Evolutionary conservation across 2,797 vertebrate genomes (phyloP), one percentile per base, ranked within the genome.

Genomic region (Rachycentron canadum): DNA sequence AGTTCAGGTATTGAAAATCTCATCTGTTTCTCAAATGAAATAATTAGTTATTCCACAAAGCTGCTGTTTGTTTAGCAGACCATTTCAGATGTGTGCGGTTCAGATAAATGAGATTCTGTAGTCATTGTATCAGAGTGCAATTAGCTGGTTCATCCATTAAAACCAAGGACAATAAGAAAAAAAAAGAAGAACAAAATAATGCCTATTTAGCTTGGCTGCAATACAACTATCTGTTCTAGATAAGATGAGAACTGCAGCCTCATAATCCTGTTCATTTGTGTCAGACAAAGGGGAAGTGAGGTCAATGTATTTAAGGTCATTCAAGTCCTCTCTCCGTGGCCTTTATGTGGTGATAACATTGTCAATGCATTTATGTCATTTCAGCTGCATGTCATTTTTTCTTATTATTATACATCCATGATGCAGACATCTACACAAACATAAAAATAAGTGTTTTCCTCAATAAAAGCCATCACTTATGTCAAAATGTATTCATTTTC

Each of bases 41-140:
- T 78, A 82, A 88, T 89, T 78, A 83, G 62, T 49, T 78, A 76
- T 86, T 89, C 71, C 61, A 72, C 21, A 72, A 70, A 79, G 71
- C 41, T 56, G 7, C 43, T 78, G 79, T 88, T 88, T 90, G 84
- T 86, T 86, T 53, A 86, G 79, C 53, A 26, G 82, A 88, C 67
- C 79, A 77, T 83, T 88, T 83, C 71, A 79, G 69, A 76, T 67
- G 74, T 81, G 76, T 79, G 63, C 13, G 73, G 73, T 69, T 84
- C 70, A 70, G 65, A 91, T 87, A 76, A 83, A 90, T 86, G 76
- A 60, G 69, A 85, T 74, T 83, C 61, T 78, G 57, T 73, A 66
- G 73, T 78, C 78, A 69, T 64, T 83, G 50, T 78, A 72, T 84
- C 82, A 78, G 77, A 76, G 26, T 45, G 61, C 78, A 80, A 76